Evolutionary conservation across 2,888 invertebrate species (phyloP).

Genomic region (Conchocele bisecta): DNA sequence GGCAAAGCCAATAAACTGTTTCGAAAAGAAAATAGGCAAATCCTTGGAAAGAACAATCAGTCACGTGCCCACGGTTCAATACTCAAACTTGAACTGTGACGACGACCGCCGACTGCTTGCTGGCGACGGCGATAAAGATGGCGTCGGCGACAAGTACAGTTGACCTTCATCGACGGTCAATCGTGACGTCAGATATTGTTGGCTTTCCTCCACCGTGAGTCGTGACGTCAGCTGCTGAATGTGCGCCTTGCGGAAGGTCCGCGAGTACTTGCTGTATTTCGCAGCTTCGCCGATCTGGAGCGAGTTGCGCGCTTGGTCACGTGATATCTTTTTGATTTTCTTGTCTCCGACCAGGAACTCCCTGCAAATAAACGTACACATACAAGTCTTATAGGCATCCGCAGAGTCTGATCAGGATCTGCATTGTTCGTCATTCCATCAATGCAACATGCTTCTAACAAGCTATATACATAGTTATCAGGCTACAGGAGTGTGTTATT

Average conservation of each 20-base stretch:
- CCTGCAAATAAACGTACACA: constrained; percentile 59
- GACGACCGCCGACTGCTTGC: constrained; percentile 53
- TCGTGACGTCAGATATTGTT: constrained; percentile 48
- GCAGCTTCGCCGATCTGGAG: constrained; percentile 37
- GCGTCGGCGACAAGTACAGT: constrained; percentile 29
- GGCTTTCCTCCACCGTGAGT: constrained; percentile 59
- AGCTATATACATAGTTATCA: too few relatives aligned
- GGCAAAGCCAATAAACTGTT: too few relatives aligned
- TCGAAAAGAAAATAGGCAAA: too few relatives aligned
- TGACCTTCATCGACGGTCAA: constrained; percentile 3
- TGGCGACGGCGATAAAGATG: constrained; percentile 43
- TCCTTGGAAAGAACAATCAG: too few relatives aligned
- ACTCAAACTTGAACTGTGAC: too few relatives aligned
- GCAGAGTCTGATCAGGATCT: too few relatives aligned
- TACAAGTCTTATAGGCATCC: too few relatives aligned
- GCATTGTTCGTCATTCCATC: too few relatives aligned
- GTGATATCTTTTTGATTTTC: constrained; percentile 71
- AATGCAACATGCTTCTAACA: too few relatives aligned
- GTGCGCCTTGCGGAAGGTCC: constrained; percentile 71
- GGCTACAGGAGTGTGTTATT: too few relatives aligned
- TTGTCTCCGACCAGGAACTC: constrained; percentile 75
- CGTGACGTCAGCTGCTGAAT: constrained; percentile 67
- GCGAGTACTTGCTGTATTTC: constrained; percentile 66
- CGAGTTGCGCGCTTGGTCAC: constrained; percentile 62
- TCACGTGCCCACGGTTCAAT: too few relatives aligned